Percentiles rank a stretch among this genome's conserved stretches.
phyloP scores from a whole-genome alignment of 2,888 invertebrate species.

The Apoda limacodes region DNA sequence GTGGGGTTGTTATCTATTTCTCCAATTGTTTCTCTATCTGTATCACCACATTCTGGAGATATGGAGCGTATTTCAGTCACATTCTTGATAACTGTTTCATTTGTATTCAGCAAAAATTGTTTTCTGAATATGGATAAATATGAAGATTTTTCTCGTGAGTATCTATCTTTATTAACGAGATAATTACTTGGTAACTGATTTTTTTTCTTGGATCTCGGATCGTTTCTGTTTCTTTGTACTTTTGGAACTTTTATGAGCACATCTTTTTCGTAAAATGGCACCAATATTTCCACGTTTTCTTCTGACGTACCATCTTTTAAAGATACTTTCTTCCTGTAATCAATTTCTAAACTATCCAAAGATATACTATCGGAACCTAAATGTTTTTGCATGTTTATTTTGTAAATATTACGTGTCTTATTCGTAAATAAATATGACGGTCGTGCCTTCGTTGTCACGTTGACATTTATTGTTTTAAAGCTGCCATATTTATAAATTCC shows the following conservation, averaged over 20 bases:
- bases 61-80: conserved; percentile 44
- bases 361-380: conserved; percentile 43
- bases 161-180: conserved; percentile 40
- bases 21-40: conserved; percentile 48
- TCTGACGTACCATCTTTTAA: conserved; percentile 25
- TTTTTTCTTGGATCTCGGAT: conserved; percentile 23
- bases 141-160: conserved; percentile 29
- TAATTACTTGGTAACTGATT: conserved; percentile 28
- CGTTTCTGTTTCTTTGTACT: conserved; percentile 22
- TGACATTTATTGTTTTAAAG: conserved; percentile 21
- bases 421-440: conserved; percentile 36
- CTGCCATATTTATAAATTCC: no score
- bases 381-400: conserved; percentile 37
- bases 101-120: conserved; percentile 31
- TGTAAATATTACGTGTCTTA: conserved; percentile 27
- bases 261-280: conserved; percentile 61
- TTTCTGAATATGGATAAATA: conserved; percentile 56
- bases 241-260: conserved; percentile 54
- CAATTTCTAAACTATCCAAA: conserved; percentile 47
- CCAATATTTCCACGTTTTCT: conserved; percentile 50
- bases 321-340: conserved; percentile 28
- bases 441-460: conserved; percentile 23
- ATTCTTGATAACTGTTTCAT: conserved; percentile 18
- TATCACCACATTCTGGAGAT: conserved; percentile 56
- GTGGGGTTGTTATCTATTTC: conserved; percentile 30